Conservation (phyloP, 2,888 invertebrate genomes). For the Lycaena phlaeas region DNA sequence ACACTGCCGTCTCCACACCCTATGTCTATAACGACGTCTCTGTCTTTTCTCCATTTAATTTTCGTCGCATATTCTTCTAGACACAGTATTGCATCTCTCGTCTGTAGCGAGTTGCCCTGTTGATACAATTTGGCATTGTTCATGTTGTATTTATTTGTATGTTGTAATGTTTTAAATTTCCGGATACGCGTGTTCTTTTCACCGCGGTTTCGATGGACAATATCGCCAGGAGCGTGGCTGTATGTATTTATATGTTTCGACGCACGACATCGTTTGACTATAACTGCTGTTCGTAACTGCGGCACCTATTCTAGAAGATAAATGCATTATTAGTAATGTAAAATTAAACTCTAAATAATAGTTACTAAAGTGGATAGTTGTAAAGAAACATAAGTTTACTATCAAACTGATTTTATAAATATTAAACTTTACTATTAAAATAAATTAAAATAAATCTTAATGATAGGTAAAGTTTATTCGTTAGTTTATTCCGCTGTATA, state of each 20-base stretch:
- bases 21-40: slow-evolving; percentile 74
- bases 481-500: no score
- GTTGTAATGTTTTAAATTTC: slow-evolving; percentile 16
- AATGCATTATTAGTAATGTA: not conserved
- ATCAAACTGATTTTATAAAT: no score
- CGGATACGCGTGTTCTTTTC: slow-evolving; percentile 28
- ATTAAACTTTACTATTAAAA: no score
- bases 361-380: no score
- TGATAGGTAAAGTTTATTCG: no score
- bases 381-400: no score
- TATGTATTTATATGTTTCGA: slow-evolving; percentile 55
- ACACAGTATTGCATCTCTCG: slow-evolving; percentile 68
- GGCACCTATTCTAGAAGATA: not conserved
- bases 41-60: slow-evolving; percentile 68
- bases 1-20: slow-evolving; percentile 85
- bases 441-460: no score
- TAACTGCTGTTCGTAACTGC: slow-evolving; percentile 16
- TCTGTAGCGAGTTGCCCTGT: slow-evolving; percentile 78
- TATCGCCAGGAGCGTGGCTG: slow-evolving; percentile 37
- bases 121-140: slow-evolving; percentile 81
- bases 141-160: slow-evolving; percentile 31
- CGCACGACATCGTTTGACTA: slow-evolving; percentile 29
- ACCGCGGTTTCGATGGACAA: slow-evolving; percentile 48
- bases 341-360: no score
- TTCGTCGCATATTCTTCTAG: slow-evolving; percentile 75